Evolutionary conservation across 2,113 vertebrate species (phyloP).

Genomic region (Callochromis pleurospilus): DNA sequence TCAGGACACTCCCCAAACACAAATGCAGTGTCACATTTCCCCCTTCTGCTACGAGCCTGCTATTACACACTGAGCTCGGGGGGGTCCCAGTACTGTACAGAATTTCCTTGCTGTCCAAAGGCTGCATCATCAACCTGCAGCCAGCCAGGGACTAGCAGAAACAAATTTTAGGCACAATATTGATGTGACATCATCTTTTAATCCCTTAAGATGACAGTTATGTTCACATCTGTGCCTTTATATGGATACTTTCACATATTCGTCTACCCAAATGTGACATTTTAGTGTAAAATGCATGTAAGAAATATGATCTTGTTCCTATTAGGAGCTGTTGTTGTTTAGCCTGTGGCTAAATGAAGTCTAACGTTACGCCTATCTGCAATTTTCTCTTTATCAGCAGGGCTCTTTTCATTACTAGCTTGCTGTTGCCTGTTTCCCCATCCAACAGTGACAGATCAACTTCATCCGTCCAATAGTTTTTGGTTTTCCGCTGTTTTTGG

Average conservation of each 20-base stretch:
- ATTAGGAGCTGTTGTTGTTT: background rate
- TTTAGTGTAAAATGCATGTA: background rate
- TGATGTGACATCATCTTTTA: background rate
- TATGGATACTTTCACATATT: background rate
- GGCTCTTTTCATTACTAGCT: fast-evolving
- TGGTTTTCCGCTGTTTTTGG: fast-evolving
- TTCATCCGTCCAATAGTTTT: background rate
- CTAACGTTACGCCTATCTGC: background rate
- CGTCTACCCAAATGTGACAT: background rate
- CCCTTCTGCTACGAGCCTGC: background rate
- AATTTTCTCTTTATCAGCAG: background rate
- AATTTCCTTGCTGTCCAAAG: background rate
- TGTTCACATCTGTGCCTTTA: background rate
- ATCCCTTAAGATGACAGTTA: background rate
- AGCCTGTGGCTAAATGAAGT: background rate
- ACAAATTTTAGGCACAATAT: background rate
- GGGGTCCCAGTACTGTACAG: background rate
- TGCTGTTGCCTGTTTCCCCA: background rate
- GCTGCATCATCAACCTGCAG: background rate
- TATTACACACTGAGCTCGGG: background rate
- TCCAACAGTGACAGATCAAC: background rate
- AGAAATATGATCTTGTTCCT: background rate
- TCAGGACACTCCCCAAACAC: background rate
- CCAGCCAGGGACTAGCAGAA: background rate
- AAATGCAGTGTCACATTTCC: background rate